These are phyloP conservation scores for Cherax destructor DNA, from an alignment of 1,140 invertebrate genomes.

Conservation along the genomic window DNA sequence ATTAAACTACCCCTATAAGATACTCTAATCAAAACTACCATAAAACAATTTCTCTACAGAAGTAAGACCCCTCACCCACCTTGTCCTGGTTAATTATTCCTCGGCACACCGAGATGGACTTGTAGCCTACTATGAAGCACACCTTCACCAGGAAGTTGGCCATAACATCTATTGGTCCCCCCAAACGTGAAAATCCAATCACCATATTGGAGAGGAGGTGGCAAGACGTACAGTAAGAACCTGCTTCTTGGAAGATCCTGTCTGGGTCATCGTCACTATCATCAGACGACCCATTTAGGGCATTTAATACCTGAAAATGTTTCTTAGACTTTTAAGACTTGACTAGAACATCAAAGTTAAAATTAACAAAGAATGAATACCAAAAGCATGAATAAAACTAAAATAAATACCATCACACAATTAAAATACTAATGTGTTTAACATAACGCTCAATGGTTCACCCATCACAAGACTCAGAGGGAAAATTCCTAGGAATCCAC, in stretches of 20 bases:
- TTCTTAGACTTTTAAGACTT: too few species aligned
- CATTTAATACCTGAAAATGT: slow-evolving; percentile 18
- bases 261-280: slow-evolving; percentile 18
- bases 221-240: slow-evolving; percentile 55
- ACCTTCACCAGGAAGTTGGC: slow-evolving; percentile 63
- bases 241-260: slow-evolving; percentile 42
- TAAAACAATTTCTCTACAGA: not conserved
- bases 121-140: slow-evolving; percentile 64
- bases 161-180: slow-evolving; percentile 58
- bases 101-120: slow-evolving; percentile 52
- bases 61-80: slow-evolving; percentile 8
- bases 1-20: not conserved
- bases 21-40: too few species aligned
- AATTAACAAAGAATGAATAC: too few species aligned
- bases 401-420: too few species aligned
- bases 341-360: too few species aligned
- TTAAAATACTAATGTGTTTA: too few species aligned
- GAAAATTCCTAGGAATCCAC: too few species aligned
- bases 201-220: slow-evolving; percentile 59
- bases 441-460: too few species aligned
- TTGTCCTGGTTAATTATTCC: slow-evolving; percentile 70
- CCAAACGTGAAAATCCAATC: slow-evolving; percentile 41
- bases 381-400: too few species aligned
- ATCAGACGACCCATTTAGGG: not conserved
- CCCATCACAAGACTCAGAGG: too few species aligned